A percentile compares a stretch with the other conserved stretches of the same genome.
Conservation (phyloP, 1,140 invertebrate species). For the Cotesia glomerata region DNA sequence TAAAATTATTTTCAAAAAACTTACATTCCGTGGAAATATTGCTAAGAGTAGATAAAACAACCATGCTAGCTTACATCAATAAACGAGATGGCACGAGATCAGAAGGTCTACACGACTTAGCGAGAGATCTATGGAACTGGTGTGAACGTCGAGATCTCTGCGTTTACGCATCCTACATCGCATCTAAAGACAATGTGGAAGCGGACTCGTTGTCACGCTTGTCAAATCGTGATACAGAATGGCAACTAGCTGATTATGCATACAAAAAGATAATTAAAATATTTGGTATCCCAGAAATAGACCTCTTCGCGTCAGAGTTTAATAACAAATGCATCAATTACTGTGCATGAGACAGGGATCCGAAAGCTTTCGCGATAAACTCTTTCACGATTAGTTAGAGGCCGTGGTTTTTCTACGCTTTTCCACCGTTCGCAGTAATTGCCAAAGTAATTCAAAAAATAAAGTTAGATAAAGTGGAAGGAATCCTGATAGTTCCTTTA, state of each 20-base stretch:
- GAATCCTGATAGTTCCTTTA: constrained; percentile 18
- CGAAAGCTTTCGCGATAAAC: not conserved
- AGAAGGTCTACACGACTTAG: not conserved
- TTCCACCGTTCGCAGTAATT: constrained; percentile 15
- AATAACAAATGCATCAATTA: not conserved
- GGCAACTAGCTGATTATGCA: not conserved
- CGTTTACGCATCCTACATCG: constrained; percentile 1
- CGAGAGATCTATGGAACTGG: not conserved
- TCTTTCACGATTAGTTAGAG: constrained; percentile 32
- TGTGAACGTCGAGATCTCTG: not conserved
- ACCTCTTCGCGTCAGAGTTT: not conserved
- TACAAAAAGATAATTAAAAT: not conserved
- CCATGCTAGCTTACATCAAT: not conserved
- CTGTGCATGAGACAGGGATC: not conserved
- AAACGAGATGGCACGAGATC: not conserved
- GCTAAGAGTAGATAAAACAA: constrained; percentile 2
- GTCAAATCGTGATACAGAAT: not conserved
- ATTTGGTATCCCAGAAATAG: not conserved
- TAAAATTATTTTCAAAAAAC: constrained; percentile 12
- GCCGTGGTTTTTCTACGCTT: constrained; percentile 13
- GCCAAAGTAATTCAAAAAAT: constrained; percentile 19
- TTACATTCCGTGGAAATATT: not conserved
- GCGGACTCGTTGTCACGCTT: not conserved
- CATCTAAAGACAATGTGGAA: not conserved
- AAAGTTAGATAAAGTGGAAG: not conserved